Evolutionary conservation across 2,797 vertebrate species (phyloP), one percentile per base, ranked within the genome.

Genomic region (Diceros bicornis): DNA sequence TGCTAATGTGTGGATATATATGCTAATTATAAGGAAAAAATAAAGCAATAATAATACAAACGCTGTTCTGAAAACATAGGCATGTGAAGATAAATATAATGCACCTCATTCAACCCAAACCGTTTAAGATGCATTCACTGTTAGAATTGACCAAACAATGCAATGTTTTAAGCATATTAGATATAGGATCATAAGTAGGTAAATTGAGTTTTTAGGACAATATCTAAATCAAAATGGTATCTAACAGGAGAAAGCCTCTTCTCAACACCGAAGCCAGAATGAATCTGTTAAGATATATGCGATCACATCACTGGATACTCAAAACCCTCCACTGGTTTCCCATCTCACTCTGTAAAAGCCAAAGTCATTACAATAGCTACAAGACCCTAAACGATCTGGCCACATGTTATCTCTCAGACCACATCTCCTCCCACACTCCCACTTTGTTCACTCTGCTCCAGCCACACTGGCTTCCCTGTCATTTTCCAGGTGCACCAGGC

Each of bases 201-300:
- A 71, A 82, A 17, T 7, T 85, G 72, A 88, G 25, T 79, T 85
- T 95, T 89, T 37, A 93, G 52, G 37, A 84, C 4, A 94, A n/a
- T 82, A 77, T 61, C 52, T 75, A 81, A 91, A 52, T 88, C 20
- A 95, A 85, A 88, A 89, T 91, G 50, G n/a, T 44, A 83, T 47
- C 16, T 61, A 96, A 72, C 41, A 47, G 47, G 11, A 47, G 47
- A 47, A 47, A 47, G 47, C 47, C 47, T 47, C 47, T 64, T 85
- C 71, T 93, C 41, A 95, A 57, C 12, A 64, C 23, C 59, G 69
- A 37, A 72, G 27, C 50, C 47, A 44, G 41, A 41, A 47, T 64
- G 52, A 90, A 71, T 29, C 41, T 92, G 68, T 68, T 85, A 57
- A 57, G 59, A 71, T 44, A 59, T 5, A 64, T 71, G 37, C 44